These are phyloP conservation scores for Maccullochella peelii DNA, from an alignment of 2,113 vertebrate genomes.

Conservation along the genomic window DNA sequence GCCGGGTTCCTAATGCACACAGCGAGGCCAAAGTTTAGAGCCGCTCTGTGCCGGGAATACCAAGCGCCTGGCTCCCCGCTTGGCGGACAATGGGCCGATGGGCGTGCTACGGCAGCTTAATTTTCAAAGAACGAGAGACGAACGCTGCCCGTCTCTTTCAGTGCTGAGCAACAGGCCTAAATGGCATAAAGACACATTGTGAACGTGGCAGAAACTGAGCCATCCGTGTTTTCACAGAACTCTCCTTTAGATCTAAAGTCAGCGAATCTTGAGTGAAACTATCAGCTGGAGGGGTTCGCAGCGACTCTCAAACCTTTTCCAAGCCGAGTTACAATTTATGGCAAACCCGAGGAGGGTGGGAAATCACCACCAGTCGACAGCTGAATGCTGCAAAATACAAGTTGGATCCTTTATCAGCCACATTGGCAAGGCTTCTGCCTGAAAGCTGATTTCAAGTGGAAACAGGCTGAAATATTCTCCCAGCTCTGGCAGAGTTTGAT, in stretches of 20 bases:
- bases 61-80: conserved; percentile 73
- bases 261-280: background rate
- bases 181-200: conserved; percentile 77
- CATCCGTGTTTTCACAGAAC: conserved; percentile 52
- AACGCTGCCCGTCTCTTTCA: conserved; percentile 77
- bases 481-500: background rate
- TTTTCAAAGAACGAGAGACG: conserved; percentile 74
- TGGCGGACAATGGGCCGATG: conserved; percentile 75
- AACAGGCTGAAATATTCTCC: background rate
- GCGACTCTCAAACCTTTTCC: background rate
- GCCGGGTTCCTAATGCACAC: conserved; percentile 78
- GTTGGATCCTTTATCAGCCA: background rate
- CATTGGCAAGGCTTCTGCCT: background rate
- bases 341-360: background rate
- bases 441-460: background rate
- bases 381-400: background rate
- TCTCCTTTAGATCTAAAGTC: conserved; percentile 6
- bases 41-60: conserved; percentile 84
- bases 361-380: background rate
- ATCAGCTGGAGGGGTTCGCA: background rate
- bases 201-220: conserved; percentile 76
- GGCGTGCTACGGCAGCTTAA: conserved; percentile 79
- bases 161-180: conserved; percentile 68
- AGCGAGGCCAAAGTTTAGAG: conserved; percentile 81
- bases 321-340: background rate